phyloP scores from a whole-genome alignment of 2,797 vertebrate species.

The Crocodylus rhombifer region DNA sequence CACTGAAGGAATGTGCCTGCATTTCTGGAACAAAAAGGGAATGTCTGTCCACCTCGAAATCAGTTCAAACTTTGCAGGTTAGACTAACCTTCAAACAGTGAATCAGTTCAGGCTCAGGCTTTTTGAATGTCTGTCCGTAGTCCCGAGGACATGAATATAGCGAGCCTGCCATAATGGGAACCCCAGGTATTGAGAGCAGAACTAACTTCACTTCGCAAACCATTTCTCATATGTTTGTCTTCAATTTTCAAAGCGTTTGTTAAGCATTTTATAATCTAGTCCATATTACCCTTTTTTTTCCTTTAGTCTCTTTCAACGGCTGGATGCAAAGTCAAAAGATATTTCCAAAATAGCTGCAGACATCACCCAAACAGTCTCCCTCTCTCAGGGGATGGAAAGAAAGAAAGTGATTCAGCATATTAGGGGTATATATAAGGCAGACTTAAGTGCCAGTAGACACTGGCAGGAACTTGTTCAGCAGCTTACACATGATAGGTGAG shows the following conservation, averaged over 20 bases:
- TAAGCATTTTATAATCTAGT: neutral
- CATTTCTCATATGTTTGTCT: neutral
- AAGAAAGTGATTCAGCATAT: constrained; percentile 99
- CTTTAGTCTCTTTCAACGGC: constrained; percentile 93
- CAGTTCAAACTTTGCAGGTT: too few relatives aligned
- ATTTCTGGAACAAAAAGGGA: too few relatives aligned
- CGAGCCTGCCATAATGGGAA: neutral
- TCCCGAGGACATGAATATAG: neutral
- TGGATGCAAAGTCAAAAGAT: constrained; percentile 95
- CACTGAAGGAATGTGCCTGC: too few relatives aligned
- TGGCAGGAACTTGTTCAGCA: constrained; percentile 98
- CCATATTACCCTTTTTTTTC: neutral
- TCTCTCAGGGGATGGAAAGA: constrained; percentile 96
- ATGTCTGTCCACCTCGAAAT: too few relatives aligned
- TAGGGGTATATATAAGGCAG: constrained; percentile 94
- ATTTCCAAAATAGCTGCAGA: constrained; percentile 98
- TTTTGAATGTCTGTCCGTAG: too few relatives aligned
- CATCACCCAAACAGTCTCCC: constrained; percentile 96
- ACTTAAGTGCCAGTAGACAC: constrained; percentile 94
- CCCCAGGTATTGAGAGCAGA: neutral
- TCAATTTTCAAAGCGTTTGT: neutral
- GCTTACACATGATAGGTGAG: constrained; percentile 95
- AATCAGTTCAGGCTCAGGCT: too few relatives aligned
- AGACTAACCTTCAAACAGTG: too few relatives aligned
- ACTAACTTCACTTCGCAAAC: neutral